Evolutionary conservation across 2,113 vertebrate species (phyloP), one percentile per base, ranked within the genome.

Genomic region (Etia nguti): DNA sequence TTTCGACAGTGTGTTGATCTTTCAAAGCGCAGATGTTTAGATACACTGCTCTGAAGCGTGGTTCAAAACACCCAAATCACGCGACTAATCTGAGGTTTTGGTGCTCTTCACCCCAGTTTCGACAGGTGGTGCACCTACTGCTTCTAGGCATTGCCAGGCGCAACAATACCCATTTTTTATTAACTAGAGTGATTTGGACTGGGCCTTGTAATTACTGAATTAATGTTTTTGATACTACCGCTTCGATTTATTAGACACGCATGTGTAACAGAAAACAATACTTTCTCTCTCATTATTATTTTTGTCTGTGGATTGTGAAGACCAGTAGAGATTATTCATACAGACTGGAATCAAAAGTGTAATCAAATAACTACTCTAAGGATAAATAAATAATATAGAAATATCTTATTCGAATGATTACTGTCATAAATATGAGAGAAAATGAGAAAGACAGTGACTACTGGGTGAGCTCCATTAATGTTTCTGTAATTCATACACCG

Each of bases 91-190:
- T 54, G 0, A 22, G 22, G 0, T 54, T 54, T 54, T 54, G 52
- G 0, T 54, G 50, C 50, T 1, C 50, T 54, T 10, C 50, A n/a
- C 20, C 50, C 0, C 50, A 54, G 20, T 54, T 54, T 0, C 50
- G n/a, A 0, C 50, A 54, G 20, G 50, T 54, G 50, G 50, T 4
- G 20, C 0, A 1, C 50, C 9, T 54, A 20, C 50, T 6, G 50
- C 50, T 54, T 54, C 50, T n/a, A 54, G 50, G 50, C n/a, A 0
- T 9, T 54, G 50, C 50, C 50, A 54, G 50, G 2, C 4, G 0
- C 20, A 18, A 54, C 9, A n/a, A 54, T 54, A n/a, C 9, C 10
- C 50, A 54, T n/a, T 54, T 48, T 31, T 48, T 16, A 16, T 48
- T 6, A 48, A 48, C 46, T 0, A 6, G 46, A 48, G 46, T 8